These are phyloP conservation scores for Ditylenchus dipsaci DNA, from an alignment of 1,140 invertebrate species.

Conservation along the genomic window DNA sequence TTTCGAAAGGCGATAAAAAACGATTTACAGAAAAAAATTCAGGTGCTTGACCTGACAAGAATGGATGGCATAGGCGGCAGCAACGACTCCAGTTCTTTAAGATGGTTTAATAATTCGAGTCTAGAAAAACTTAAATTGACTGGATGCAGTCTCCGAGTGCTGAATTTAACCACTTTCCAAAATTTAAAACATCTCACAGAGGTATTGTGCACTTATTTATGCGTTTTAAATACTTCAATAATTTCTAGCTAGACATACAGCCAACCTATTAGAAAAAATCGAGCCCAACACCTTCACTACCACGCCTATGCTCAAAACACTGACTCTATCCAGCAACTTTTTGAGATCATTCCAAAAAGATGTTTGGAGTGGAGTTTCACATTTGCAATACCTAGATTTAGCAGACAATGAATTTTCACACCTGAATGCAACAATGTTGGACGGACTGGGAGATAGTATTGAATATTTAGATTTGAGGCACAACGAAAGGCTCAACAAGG, in stretches of 20 bases:
- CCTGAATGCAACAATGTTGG: conserved; percentile 24
- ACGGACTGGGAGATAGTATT: conserved; percentile 10
- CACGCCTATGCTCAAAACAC: background rate
- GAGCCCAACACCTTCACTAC: conserved; percentile 29
- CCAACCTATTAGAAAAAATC: conserved; percentile 30
- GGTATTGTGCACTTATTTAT: no score
- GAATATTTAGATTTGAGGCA: conserved; percentile 23
- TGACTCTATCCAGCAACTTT: conserved; percentile 39
- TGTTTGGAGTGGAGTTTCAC: conserved; percentile 23
- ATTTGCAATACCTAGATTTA: conserved; percentile 30
- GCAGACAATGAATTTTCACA: conserved; percentile 36
- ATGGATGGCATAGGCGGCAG: conserved; percentile 30
- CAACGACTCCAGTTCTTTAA: conserved; percentile 21
- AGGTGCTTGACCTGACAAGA: conserved; percentile 37
- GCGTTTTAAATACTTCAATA: no score
- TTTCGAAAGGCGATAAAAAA: background rate
- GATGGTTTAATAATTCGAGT: conserved; percentile 31
- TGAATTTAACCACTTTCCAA: background rate
- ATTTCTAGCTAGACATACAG: conserved; percentile 31
- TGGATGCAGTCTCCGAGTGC: conserved; percentile 3
- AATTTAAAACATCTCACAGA: background rate
- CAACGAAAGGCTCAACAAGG: conserved; percentile 27
- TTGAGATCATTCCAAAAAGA: conserved; percentile 20
- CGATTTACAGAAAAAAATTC: conserved; percentile 10
- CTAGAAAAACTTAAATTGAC: conserved; percentile 21